Evolutionary conservation across 2,113 vertebrate genomes (phyloP).

Genomic region (Gambusia affinis): DNA sequence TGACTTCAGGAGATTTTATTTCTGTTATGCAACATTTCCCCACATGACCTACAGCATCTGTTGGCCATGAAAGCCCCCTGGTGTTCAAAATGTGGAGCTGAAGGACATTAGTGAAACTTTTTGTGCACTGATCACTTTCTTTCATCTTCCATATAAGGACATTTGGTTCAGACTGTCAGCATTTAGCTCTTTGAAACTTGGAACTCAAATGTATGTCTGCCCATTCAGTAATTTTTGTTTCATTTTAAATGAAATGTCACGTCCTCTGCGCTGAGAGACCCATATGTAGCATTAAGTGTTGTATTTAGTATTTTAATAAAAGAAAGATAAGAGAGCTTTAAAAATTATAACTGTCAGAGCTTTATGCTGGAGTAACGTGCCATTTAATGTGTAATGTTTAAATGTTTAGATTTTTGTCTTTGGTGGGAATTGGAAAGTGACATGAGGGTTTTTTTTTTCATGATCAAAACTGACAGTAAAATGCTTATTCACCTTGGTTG

Average conservation of each 20-base stretch:
- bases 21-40: conserved; percentile 30
- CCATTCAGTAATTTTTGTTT: neutral
- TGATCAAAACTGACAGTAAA: neutral
- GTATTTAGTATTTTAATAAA: conserved; percentile 1
- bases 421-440: too few relatives aligned
- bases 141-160: conserved; percentile 1
- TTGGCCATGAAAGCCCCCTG: conserved; percentile 44
- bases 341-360: neutral
- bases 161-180: neutral
- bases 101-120: conserved; percentile 19
- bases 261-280: neutral
- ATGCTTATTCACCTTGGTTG: neutral
- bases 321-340: neutral
- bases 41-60: conserved; percentile 17
- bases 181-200: neutral
- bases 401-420: neutral
- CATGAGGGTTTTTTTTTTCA: neutral
- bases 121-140: conserved; percentile 13
- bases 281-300: neutral
- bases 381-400: neutral
- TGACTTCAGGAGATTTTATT: conserved; percentile 40
- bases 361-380: neutral
- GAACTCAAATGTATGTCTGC: neutral
- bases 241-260: neutral
- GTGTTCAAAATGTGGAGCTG: conserved; percentile 45